phyloP scores from a whole-genome alignment of 2,888 invertebrate species.

The Villa cingulata region DNA sequence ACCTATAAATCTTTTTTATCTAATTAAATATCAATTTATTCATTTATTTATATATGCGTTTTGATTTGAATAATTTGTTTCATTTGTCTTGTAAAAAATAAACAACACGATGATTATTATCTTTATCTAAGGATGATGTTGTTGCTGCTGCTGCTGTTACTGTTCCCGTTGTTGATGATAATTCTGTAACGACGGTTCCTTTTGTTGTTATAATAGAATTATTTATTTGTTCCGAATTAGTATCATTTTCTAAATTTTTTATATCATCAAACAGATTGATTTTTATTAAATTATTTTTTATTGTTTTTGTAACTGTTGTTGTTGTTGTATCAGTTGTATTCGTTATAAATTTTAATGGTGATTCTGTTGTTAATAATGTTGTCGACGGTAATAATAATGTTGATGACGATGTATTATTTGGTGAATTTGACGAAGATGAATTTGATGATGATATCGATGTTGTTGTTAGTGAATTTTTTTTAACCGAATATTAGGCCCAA shows the following conservation, averaged over 20 bases:
- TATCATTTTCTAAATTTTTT: no score
- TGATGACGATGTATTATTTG: no score
- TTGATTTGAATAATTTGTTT: background rate
- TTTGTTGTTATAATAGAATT: no score
- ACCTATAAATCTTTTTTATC: no score
- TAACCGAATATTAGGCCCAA: conserved; percentile 25
- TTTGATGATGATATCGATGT: background rate
- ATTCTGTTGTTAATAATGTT: background rate
- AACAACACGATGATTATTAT: background rate
- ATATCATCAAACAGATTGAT: no score
- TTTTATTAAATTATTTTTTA: background rate
- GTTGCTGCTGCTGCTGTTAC: background rate
- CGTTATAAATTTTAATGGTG: background rate
- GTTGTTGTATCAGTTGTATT: background rate
- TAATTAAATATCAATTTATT: no score
- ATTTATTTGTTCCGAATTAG: no score
- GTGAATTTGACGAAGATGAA: background rate
- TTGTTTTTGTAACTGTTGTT: background rate
- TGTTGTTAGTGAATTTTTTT: background rate
- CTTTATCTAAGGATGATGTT: background rate
- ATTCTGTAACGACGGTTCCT: no score
- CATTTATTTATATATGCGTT: no score
- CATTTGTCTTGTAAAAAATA: background rate
- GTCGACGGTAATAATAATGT: no score
- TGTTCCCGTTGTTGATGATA: background rate